Evolutionary conservation across 2,888 invertebrate species (phyloP), one percentile per base, ranked within the genome.

Genomic region (Blastobasis adustella): DNA sequence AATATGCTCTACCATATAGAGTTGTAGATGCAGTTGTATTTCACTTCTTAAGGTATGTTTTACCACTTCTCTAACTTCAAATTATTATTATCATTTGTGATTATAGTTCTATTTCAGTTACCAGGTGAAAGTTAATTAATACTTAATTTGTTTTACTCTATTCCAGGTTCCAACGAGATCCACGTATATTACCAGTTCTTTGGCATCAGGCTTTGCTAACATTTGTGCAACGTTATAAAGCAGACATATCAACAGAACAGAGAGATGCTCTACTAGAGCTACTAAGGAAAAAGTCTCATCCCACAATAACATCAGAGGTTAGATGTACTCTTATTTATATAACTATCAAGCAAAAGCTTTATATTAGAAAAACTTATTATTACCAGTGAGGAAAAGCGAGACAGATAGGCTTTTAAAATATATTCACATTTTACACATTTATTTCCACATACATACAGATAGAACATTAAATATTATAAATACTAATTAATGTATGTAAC

Each of bases 171-270:
- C 93, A 94, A 75, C 90, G 90, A 58, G 98, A 98, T 70, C 85
- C 88, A 49, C 91, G 98, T 52, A 93, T 93, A 62, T 88, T 99
- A 71, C 99, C 99, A 1, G 98, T 99, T 5, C 80, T 99, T 54
- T 99, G 99, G 99, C 98, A 99, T 81, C 99, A 99, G 79, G 93
- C 96, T 45, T 88, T 99, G 43, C 84, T 99, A 51, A 95, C 97
- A 5, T 98, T 99, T 89, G 94, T 94, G 0, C 98, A 99, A 82
- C 91, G 97, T 48, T 99, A 99, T 81, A 98, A 98, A 82, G 93
- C 95, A 54, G 98, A 98, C 76, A 93, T 99, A 59, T 97, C 96
- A 43, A 91, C 93, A 3, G 98, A 99, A 67, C 99, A 99, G 82
- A 93, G 93, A 67, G 96, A 97, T 69, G 93, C 95, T 0, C 81